Evolutionary conservation across 2,888 invertebrate genomes (phyloP), one percentile per base, ranked within the genome.

Genomic region (Pseudeuparius sepicola): DNA sequence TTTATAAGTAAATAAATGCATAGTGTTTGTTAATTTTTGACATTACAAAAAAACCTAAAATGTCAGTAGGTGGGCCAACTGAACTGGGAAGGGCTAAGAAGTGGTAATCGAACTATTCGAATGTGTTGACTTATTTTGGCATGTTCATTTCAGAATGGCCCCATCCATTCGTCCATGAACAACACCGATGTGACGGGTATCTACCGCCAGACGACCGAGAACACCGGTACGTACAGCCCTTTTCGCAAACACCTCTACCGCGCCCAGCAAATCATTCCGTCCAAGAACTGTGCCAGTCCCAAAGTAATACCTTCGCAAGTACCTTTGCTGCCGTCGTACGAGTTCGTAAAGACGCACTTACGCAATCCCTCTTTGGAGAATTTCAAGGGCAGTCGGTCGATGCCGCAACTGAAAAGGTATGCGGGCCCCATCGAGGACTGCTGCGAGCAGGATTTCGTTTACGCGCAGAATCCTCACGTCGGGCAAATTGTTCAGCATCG

Each of bases 141-240:
- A n/a, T 32, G 14, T 34, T 14, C 42, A 18, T 49, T 49, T 28
- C 43, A 62, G 62, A 62, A 61, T 46, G 60, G 60, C 30, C 52
- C 57, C 12, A 51, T 51, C 24, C 58, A 58, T 45, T 47, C 53
- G 33, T 52, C 51, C 9, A 41, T 50, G 16, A 50, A 47, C 36
- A 39, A 48, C 13, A 35, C 47, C 10, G 56, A 57, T 34, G 45
- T 54, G 40, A 53, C 55, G 4, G 61, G 59, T 34, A 55, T 63
- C 34, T 64, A 63, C 42, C 54, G 62, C 4, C 63, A 63, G 47
- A 62, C 60, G 5, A 55, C 57, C 27, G 63, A 63, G 50, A 58
- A 57, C 34, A 56, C 60, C 45, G 64, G 64, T 64, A 63, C 47
- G 64, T 63, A 61, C 56, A 57, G 55, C 42, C 59, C 59, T 18